Evolutionary conservation across 2,888 invertebrate genomes (phyloP).

Genomic region (Metopia argyrocephala): DNA sequence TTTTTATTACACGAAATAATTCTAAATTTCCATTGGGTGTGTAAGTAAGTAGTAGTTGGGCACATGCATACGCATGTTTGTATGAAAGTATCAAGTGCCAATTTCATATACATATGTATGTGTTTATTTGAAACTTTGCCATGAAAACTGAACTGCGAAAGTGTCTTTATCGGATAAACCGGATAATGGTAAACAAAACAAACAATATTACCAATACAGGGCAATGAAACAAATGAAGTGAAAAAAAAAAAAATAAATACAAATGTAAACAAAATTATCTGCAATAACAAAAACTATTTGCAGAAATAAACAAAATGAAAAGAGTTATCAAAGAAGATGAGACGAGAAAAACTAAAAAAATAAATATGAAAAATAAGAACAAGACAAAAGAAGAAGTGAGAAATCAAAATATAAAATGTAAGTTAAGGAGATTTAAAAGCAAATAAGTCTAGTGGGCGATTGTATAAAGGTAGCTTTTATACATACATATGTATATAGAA

Average conservation of each 20-base stretch:
- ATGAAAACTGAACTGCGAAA: neutral
- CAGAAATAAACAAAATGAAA: constrained; percentile 20
- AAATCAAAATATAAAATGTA: neutral
- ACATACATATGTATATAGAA: neutral
- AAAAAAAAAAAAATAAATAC: no score
- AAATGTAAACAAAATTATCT: constrained; percentile 37
- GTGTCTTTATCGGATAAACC: neutral
- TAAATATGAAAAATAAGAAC: no score
- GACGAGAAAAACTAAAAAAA: neutral
- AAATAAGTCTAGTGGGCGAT: neutral
- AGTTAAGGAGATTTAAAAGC: neutral
- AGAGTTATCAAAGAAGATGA: neutral
- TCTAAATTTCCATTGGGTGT: no score
- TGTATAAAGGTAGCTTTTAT: neutral
- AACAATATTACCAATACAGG: neutral
- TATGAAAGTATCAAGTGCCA: constrained; percentile 1
- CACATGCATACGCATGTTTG: neutral
- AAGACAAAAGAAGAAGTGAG: neutral
- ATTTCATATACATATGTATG: no score
- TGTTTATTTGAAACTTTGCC: constrained; percentile 1
- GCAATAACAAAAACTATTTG: constrained; percentile 32
- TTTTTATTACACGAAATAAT: neutral
- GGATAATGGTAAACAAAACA: neutral
- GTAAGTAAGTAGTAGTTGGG: no score
- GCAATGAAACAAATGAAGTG: neutral